Evolutionary conservation across 2,113 vertebrate species (phyloP).

Genomic region (Rhinolophus sinicus): DNA sequence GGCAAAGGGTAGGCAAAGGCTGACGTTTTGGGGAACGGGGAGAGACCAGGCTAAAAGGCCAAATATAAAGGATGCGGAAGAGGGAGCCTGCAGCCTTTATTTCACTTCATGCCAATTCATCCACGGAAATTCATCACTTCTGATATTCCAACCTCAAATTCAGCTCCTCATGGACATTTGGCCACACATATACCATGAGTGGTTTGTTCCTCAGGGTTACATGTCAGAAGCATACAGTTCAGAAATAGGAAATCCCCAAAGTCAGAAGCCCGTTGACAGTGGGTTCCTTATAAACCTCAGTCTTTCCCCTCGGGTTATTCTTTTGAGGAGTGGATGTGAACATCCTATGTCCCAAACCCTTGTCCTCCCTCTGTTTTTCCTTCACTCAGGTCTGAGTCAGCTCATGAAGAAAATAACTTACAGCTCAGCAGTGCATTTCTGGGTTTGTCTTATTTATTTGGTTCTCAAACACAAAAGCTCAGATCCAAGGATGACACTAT

Average conservation of each 20-base stretch:
- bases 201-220: neutral
- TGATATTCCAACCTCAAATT: neutral
- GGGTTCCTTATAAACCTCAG: neutral
- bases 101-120: neutral
- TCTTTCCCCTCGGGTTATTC: neutral
- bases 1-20: neutral
- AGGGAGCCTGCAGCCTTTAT: neutral
- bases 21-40: accelerated
- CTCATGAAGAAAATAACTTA: conserved; percentile 45
- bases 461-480: conserved; percentile 63
- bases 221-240: neutral
- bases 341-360: neutral
- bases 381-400: neutral
- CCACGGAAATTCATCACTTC: neutral
- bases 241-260: neutral
- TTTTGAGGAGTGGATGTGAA: neutral
- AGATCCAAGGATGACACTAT: conserved; percentile 20
- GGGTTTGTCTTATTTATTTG: conserved; percentile 63
- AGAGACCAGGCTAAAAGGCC: neutral
- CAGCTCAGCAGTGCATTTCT: neutral
- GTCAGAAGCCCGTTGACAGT: neutral
- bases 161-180: neutral
- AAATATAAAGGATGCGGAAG: neutral
- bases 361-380: neutral
- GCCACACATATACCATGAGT: neutral